A percentile compares a stretch with the other conserved stretches of the same genome.
These are phyloP conservation scores for Lucilia sericata DNA, from an alignment of 1,140 invertebrate species.

Conservation along the genomic window DNA sequence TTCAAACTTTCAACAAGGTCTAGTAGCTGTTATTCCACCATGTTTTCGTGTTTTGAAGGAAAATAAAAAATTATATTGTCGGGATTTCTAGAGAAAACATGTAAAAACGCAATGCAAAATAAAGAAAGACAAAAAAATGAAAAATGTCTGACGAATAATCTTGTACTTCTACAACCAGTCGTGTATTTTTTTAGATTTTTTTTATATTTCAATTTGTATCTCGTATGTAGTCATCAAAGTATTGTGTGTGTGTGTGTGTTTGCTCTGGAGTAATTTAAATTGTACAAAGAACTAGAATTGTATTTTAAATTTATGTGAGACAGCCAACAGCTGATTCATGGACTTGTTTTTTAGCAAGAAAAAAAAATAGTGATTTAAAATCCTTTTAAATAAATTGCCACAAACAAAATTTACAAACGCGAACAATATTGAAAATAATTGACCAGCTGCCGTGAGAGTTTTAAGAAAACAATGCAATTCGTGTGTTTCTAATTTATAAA, in stretches of 20 bases:
- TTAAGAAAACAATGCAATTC: too few relatives aligned
- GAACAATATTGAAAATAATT: background rate
- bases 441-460: background rate
- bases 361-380: background rate
- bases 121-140: background rate
- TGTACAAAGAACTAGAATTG: background rate
- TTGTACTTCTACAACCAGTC: too few relatives aligned
- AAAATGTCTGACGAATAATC: background rate
- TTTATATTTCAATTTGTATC: background rate
- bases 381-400: constrained; percentile 4
- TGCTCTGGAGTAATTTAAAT: background rate
- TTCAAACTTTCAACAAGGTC: too few relatives aligned
- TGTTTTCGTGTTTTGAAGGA: too few relatives aligned
- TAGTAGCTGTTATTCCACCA: too few relatives aligned
- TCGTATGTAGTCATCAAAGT: background rate
- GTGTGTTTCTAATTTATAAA: too few relatives aligned
- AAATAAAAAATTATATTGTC: too few relatives aligned
- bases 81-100: background rate
- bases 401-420: background rate
- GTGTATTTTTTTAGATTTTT: too few relatives aligned
- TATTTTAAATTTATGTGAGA: constrained; percentile 19
- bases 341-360: background rate
- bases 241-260: background rate
- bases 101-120: background rate
- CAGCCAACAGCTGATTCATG: background rate